phyloP scores from a whole-genome alignment of 1,140 invertebrate genomes.

The Heliconius eleuchia region DNA sequence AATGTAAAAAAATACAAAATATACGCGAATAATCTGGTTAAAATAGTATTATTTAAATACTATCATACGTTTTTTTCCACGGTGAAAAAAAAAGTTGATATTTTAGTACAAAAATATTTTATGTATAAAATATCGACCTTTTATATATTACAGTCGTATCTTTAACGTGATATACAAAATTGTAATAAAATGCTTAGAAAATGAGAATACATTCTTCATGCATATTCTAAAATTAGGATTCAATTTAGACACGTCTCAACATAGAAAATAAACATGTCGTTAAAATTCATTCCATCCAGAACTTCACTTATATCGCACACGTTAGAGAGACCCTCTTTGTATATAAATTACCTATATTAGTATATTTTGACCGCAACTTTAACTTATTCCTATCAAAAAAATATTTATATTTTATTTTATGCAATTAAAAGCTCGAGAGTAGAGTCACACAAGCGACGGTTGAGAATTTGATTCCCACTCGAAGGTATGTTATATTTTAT shows the following conservation, averaged over 20 bases:
- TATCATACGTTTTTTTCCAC: too few relatives aligned
- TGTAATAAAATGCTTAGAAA: not conserved
- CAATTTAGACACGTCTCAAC: not conserved
- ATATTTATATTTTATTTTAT: not conserved
- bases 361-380: conserved; percentile 6
- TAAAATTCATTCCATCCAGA: conserved; percentile 30
- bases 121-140: too few relatives aligned
- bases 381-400: not conserved
- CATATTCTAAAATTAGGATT: not conserved
- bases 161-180: too few relatives aligned
- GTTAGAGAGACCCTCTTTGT: conserved; percentile 18
- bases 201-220: not conserved
- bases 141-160: too few relatives aligned
- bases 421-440: too few relatives aligned
- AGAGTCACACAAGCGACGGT: too few relatives aligned
- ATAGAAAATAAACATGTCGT: conserved; percentile 8
- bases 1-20: too few relatives aligned
- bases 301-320: conserved; percentile 21
- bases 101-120: too few relatives aligned
- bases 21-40: too few relatives aligned
- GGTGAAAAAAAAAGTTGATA: too few relatives aligned
- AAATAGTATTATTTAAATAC: too few relatives aligned
- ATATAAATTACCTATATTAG: conserved; percentile 22
- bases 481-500: not conserved
- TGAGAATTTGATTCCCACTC: too few relatives aligned